Percentiles rank a stretch among this genome's conserved stretches.
phyloP scores from a whole-genome alignment of 2,888 invertebrate species.

The Imbricaverruca yamaguchii region DNA sequence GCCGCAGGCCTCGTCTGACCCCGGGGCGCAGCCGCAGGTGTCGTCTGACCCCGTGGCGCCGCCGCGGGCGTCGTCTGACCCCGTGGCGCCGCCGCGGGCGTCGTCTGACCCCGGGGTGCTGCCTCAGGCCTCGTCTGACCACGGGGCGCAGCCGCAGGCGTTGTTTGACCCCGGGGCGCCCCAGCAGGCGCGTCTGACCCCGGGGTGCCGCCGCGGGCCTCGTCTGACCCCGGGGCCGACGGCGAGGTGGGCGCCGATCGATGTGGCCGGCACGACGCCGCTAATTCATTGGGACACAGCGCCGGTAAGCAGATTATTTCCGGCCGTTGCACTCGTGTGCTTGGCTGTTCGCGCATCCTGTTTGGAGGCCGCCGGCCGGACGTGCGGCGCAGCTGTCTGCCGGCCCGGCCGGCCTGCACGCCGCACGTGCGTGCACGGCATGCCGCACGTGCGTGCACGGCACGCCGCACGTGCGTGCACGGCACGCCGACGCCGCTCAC shows the following conservation, averaged over 20 bases:
- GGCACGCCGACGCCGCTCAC: background rate
- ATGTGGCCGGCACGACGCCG: conserved; percentile 10
- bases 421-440: too few relatives aligned
- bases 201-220: too few relatives aligned
- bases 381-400: conserved; percentile 41
- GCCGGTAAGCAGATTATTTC: conserved; percentile 37
- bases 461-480: background rate
- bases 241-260: conserved; percentile 15
- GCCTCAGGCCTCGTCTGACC: background rate
- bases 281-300: conserved; percentile 2
- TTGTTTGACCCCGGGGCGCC: background rate
- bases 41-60: background rate
- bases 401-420: background rate
- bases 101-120: background rate
- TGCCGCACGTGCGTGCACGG: background rate
- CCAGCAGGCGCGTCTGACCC: background rate
- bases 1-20: too few relatives aligned
- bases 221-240: conserved; percentile 1
- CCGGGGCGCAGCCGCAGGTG: too few relatives aligned
- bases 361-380: conserved; percentile 51
- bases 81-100: background rate
- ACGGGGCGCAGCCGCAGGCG: background rate
- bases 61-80: background rate
- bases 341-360: conserved; percentile 75
- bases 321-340: conserved; percentile 79